These are phyloP conservation scores for Digitonthophagus gazella DNA, from an alignment of 2,888 invertebrate species.

Conservation along the genomic window DNA sequence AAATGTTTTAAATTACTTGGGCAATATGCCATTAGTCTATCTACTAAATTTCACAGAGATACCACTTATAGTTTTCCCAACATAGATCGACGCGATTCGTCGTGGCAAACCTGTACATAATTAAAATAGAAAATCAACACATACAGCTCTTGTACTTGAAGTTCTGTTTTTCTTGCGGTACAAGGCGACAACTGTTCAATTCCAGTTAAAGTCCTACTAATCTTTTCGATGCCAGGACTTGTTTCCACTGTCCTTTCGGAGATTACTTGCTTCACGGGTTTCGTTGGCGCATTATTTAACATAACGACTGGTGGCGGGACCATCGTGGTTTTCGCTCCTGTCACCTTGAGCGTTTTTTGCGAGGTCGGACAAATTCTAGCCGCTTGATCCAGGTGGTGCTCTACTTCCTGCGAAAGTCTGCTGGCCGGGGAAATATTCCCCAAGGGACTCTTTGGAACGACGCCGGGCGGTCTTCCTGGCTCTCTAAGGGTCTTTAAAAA, in stretches of 20 bases:
- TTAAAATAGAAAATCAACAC: slow-evolving; percentile 16
- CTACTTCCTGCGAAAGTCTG: slow-evolving; percentile 18
- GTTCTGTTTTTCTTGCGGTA: slow-evolving; percentile 33
- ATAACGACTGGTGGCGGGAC: slow-evolving; percentile 30
- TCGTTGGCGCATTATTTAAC: slow-evolving; percentile 38
- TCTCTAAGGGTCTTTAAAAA: too few relatives aligned
- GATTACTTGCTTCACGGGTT: slow-evolving; percentile 38
- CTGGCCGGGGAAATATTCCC: not conserved
- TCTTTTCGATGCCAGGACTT: slow-evolving; percentile 35
- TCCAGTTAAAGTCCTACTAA: slow-evolving; percentile 29
- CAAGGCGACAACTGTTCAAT: slow-evolving; percentile 33
- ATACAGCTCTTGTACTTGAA: slow-evolving; percentile 40
- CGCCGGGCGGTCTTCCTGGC: too few relatives aligned
- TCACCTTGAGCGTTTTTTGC: slow-evolving; percentile 11
- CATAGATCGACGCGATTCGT: too few relatives aligned
- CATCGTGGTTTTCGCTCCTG: slow-evolving; percentile 19
- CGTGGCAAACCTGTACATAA: too few relatives aligned
- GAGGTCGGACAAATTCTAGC: slow-evolving; percentile 18
- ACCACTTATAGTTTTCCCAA: too few relatives aligned
- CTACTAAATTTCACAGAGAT: too few relatives aligned
- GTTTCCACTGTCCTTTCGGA: slow-evolving; percentile 41
- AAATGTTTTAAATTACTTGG: too few relatives aligned
- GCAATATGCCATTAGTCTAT: too few relatives aligned
- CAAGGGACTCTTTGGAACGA: not conserved
- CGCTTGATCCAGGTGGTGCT: slow-evolving; percentile 17